Conservation (phyloP, 2,113 vertebrate genomes). For the Orientallactaga bullata region DNA sequence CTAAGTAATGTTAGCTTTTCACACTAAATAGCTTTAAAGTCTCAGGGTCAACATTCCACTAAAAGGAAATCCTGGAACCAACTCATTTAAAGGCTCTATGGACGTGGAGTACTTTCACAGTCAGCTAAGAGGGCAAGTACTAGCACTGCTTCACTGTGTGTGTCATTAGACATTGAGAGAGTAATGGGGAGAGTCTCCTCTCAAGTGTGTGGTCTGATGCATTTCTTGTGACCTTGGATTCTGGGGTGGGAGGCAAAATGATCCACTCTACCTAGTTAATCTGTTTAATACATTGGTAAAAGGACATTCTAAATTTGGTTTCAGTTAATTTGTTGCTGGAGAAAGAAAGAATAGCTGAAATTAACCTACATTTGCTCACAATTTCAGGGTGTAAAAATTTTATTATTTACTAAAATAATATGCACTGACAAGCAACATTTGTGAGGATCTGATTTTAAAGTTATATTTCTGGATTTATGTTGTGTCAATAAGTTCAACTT, state of each 20-base stretch:
- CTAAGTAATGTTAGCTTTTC: constrained; percentile 43
- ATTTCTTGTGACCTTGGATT: constrained; percentile 5
- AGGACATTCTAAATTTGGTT: not conserved
- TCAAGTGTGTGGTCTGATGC: not conserved
- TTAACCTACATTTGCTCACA: not conserved
- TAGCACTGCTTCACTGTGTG: constrained; percentile 1
- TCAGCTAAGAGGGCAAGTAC: constrained; percentile 22
- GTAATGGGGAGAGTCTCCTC: not conserved
- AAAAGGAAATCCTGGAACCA: constrained; percentile 76
- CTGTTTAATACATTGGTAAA: not conserved
- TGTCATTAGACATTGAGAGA: constrained; percentile 9
- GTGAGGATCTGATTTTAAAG: constrained; percentile 7
- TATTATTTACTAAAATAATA: not conserved
- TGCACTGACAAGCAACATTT: not conserved
- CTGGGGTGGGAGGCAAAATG: not conserved
- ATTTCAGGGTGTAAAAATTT: not conserved
- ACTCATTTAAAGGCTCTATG: constrained; percentile 57
- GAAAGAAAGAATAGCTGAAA: not conserved
- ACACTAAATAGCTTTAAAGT: constrained; percentile 56
- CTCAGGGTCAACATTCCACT: constrained; percentile 38
- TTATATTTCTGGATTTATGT: not conserved
- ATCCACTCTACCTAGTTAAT: not conserved
- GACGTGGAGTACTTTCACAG: constrained; percentile 5
- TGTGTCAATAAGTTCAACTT: not conserved
- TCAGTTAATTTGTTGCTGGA: constrained; percentile 18